These are phyloP conservation scores for Amazona guildingii DNA, from an alignment of 2,113 vertebrate species.

Conservation along the genomic window DNA sequence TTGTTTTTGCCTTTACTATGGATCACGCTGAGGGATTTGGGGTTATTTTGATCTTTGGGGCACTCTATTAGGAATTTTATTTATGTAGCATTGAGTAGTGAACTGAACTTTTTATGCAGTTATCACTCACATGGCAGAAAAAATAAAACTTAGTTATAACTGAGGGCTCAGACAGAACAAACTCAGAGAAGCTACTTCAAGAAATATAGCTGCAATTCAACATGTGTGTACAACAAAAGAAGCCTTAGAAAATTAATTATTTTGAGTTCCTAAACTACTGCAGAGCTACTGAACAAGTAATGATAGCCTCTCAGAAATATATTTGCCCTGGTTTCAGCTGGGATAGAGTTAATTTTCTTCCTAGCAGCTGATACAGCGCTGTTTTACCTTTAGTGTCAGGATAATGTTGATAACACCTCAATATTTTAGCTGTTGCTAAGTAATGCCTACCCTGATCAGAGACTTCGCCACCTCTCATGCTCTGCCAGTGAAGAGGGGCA, in stretches of 20 bases:
- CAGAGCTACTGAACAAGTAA: background rate
- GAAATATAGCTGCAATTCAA: background rate
- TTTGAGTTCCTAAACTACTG: background rate
- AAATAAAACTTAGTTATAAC: slow-evolving; percentile 38
- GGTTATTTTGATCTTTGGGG: background rate
- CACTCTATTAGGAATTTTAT: background rate
- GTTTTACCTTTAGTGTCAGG: background rate
- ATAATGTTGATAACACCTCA: background rate
- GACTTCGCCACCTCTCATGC: background rate
- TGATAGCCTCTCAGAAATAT: background rate
- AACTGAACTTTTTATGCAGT: background rate
- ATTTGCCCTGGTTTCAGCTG: background rate
- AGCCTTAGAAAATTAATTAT: background rate
- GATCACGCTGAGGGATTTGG: background rate
- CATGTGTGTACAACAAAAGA: background rate
- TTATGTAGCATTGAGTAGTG: background rate
- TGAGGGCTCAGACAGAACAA: slow-evolving; percentile 48
- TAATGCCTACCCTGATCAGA: background rate
- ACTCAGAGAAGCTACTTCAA: slow-evolving; percentile 27
- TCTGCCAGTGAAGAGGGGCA: background rate
- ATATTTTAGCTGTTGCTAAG: background rate
- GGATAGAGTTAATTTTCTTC: background rate
- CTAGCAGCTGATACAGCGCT: background rate
- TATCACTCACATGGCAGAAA: slow-evolving; percentile 44
- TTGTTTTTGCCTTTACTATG: background rate